Evolutionary conservation across 2,797 vertebrate genomes (phyloP).

Genomic region (Neopelma chrysocephalum): DNA sequence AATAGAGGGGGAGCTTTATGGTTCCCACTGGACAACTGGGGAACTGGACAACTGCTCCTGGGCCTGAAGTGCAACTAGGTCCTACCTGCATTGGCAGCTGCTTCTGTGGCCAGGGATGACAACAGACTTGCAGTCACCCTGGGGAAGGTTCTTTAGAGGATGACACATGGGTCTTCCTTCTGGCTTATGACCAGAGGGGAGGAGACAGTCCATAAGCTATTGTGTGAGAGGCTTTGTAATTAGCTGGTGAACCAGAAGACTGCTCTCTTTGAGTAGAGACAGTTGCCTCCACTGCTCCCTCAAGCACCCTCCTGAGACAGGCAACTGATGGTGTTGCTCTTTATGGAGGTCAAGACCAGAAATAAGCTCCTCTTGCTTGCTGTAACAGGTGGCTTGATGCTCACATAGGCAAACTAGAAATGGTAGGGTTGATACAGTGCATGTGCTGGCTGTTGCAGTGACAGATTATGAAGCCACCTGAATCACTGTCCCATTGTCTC

Average conservation of each 20-base stretch:
- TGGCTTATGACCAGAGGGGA: background rate
- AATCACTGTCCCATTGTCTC: background rate
- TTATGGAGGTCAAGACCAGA: background rate
- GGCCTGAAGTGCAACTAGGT: background rate
- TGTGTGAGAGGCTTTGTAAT: background rate
- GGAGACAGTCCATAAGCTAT: background rate
- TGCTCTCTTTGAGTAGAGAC: background rate
- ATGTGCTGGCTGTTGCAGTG: background rate
- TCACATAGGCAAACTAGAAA: background rate
- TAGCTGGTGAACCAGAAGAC: background rate
- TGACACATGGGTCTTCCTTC: background rate
- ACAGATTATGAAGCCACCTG: slow-evolving; percentile 16
- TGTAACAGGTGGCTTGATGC: background rate
- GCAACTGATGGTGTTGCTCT: background rate
- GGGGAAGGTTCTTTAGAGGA: background rate
- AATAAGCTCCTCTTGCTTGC: background rate
- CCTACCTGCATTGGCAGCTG: background rate
- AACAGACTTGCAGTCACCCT: background rate
- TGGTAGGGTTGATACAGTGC: background rate
- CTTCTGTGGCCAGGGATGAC: background rate
- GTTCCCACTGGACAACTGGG: background rate
- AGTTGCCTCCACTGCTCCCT: background rate
- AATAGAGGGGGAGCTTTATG: background rate
- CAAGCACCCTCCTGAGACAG: background rate
- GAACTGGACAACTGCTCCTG: background rate